Conservation (phyloP, 2,888 invertebrate species). For the Microctonus aethiopoides region DNA sequence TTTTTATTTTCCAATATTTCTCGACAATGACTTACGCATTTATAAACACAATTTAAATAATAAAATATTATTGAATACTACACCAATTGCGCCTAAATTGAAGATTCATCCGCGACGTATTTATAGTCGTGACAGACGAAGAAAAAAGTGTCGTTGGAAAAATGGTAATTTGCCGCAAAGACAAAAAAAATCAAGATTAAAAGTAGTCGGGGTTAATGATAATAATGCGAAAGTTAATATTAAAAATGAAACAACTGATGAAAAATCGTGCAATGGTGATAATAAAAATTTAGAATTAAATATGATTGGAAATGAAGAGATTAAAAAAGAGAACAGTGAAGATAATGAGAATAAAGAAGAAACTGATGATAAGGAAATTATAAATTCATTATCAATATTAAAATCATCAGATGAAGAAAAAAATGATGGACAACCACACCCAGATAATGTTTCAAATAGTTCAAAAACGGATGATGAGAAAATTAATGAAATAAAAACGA, state of each 20-base stretch:
- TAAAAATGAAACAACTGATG: not conserved
- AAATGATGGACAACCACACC: not conserved
- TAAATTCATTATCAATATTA: conserved; percentile 4
- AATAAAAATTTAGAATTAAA: not conserved
- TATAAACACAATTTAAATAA: conserved; percentile 67
- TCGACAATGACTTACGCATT: conserved; percentile 69
- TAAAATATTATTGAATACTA: conserved; percentile 50
- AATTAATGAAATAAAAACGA: conserved; percentile 47
- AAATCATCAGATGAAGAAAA: conserved; percentile 33
- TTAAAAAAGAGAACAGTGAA: not conserved
- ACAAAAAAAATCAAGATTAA: conserved; percentile 33
- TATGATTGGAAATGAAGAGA: not conserved
- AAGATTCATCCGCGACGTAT: conserved; percentile 19
- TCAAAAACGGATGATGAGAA: conserved; percentile 60
- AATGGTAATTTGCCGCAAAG: conserved; percentile 49
- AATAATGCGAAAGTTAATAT: not conserved
- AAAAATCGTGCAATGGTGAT: not conserved
- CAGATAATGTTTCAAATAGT: conserved; percentile 42
- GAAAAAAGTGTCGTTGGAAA: conserved; percentile 52
- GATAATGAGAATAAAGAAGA: not conserved
- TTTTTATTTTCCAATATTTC: conserved; percentile 71
- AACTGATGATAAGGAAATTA: not conserved
- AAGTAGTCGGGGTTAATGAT: conserved; percentile 8
- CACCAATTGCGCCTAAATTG: conserved; percentile 52
- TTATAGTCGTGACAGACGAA: conserved; percentile 39